Base-by-base conservation (phyloP, 2,113 vertebrate genomes). In the Ictidomys tridecemlineatus region DNA sequence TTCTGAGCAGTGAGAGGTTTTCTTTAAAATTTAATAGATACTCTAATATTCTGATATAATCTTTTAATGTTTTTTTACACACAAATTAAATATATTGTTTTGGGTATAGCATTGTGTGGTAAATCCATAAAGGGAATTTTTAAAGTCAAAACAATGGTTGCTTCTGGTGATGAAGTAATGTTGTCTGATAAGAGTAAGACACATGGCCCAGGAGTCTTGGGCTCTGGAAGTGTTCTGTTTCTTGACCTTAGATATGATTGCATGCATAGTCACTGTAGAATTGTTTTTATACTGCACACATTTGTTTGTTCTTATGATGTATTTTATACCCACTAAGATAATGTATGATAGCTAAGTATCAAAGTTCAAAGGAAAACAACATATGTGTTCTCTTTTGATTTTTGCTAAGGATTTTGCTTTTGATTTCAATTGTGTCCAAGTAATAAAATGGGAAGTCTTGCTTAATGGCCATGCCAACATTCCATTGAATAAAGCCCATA, bases 211-310 rank as follows among this genome's bases (percentile, higher is more conserved):
- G 4, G 13, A 4, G 61, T 74, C 39, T 92, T 13, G 48, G 42
- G 3, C 61, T 79, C 58, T 80, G 26, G 16, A 22, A 16, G 5
- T 63, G 9, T 56, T 89, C 13, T n/a, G 20, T 72, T 63, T 91
- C n/a, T 65, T 93, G 74, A 83, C 32, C 30, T 89, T 48, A 84
- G 22, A 12, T 85, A 22, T 53, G 26, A 13, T 63, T 51, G 70
- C 0, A 48, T 34, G 83, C 1, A 1, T 73, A 51, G 74, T 85
- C 26, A 26, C 4, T 53, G 0, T 26, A 2, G 37, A 92, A 85
- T 89, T 91, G 42, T 88, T 93, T 96, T 92, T 93, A 70, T 67
- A 79, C 5, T 83, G 51, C 73, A 30, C 8, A 30, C 26, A 32
- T 61, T 39, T 24, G 17, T 82, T 76, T 74, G 28, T 61, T 76